Conservation (phyloP, 2,113 vertebrate genomes). For the Natator depressus region DNA sequence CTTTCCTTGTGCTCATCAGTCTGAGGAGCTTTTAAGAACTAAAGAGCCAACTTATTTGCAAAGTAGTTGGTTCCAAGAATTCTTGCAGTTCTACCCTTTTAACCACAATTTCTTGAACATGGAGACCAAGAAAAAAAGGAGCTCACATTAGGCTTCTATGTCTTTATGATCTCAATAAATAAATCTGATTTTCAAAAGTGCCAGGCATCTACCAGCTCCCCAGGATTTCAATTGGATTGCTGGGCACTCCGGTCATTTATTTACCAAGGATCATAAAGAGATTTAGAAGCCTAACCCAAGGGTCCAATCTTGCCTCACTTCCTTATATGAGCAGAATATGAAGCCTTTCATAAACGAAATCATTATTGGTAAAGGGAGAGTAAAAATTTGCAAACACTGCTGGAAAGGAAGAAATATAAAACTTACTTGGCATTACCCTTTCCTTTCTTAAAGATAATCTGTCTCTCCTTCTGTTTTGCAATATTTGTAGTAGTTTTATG, state of each 20-base stretch:
- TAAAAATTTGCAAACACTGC: not conserved
- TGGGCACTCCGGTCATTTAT: constrained; percentile 46
- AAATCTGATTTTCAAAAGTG: constrained; percentile 44
- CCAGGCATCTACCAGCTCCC: constrained; percentile 47
- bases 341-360: constrained; percentile 47
- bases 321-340: not conserved
- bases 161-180: constrained; percentile 64
- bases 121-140: not conserved
- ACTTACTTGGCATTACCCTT: constrained; percentile 6
- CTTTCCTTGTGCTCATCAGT: not conserved
- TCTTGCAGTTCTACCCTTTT: constrained; percentile 25
- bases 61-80: not conserved
- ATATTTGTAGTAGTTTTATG: constrained; percentile 13
- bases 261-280: constrained; percentile 21
- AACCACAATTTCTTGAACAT: not conserved
- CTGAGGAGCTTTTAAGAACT: not conserved
- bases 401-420: constrained; percentile 17
- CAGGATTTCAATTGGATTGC: constrained; percentile 63
- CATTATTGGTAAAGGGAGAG: not conserved
- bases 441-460: constrained; percentile 17
- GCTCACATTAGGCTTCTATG: constrained; percentile 35
- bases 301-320: constrained; percentile 62
- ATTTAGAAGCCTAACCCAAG: constrained; percentile 65
- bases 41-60: not conserved
- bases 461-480: constrained; percentile 4